Evolutionary conservation across 2,888 invertebrate species (phyloP), one percentile per base, ranked within the genome.

Genomic region (Galeruca laticollis): DNA sequence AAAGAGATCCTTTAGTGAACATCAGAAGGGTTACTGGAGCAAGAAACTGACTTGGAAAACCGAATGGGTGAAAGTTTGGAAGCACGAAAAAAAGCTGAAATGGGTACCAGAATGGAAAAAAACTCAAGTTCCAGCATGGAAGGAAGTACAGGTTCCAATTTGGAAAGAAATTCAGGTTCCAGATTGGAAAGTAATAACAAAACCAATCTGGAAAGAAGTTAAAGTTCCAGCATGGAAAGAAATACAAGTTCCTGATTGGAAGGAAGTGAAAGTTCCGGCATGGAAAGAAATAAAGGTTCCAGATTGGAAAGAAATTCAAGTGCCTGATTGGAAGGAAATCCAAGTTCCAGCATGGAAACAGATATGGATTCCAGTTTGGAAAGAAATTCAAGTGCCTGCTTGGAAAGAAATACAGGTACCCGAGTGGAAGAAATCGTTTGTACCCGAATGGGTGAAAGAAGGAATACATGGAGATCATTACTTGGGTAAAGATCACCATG

Each of bases 21-120:
- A 88, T 70, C 92, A 92, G 71, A 87, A 89, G 79, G 94, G 94
- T 70, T 90, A 90, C 76, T 94, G 93, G 93, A 92, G 94, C 84
- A 94, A 94, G 84, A 94, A 94, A 84, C 87, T 94, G 56, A 89
- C 89, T 33, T 95, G 94, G 94, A 94, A 94, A 84, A 91, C 92
- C 71, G 93, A 94, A 76, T 94, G 93, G 93, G 90, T 91, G 77
- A 89, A 91, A 81, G 86, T 92, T 33, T 93, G 92, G 92, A 93
- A 93, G 84, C 90, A 89, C 0, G 90, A 92, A 54, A 93, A 93
- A 77, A 93, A 94, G 82, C 87, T 91, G 65, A 86, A 87, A 59
- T 93, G 92, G 92, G 91, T 92, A 84, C 87, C 89, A 33, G 89
- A 91, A 81, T 93, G 92, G 92, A 92, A 92, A 77, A 92, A 93